Percentiles rank a stretch among this genome's conserved stretches.
These are phyloP conservation scores for Brachirus orientalis DNA, from an alignment of 2,113 vertebrate species.

Conservation along the genomic window DNA sequence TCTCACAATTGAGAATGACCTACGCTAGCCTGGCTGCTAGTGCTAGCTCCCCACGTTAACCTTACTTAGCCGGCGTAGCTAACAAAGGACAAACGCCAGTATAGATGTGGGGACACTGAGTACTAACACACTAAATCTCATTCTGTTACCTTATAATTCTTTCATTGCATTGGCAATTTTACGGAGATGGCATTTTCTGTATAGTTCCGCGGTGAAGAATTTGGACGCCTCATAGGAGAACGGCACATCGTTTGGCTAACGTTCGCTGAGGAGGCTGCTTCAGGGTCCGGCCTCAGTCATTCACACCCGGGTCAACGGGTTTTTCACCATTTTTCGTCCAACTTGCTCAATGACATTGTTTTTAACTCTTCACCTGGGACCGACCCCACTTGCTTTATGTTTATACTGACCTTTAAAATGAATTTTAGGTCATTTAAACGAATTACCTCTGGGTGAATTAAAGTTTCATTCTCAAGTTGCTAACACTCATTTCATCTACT, in stretches of 20 bases:
- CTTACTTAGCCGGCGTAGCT: constrained; percentile 76
- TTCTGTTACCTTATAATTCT: too few relatives aligned
- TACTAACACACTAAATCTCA: background rate
- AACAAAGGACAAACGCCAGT: constrained; percentile 77
- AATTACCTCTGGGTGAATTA: too few relatives aligned
- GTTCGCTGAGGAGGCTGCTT: constrained; percentile 1
- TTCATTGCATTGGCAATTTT: too few relatives aligned
- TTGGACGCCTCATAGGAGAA: too few relatives aligned
- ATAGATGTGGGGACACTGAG: constrained; percentile 29
- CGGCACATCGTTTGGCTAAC: background rate
- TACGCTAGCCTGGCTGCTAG: constrained; percentile 68
- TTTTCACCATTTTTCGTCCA: background rate
- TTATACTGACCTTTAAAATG: too few relatives aligned
- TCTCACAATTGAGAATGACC: constrained; percentile 59
- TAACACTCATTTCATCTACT: background rate
- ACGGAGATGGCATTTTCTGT: too few relatives aligned
- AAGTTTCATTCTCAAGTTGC: too few relatives aligned
- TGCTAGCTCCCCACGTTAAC: constrained; percentile 61
- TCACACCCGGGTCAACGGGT: constrained; percentile 30
- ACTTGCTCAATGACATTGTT: background rate
- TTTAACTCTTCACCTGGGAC: background rate
- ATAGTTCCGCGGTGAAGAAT: too few relatives aligned
- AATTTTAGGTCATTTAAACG: too few relatives aligned
- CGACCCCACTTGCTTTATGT: too few relatives aligned
- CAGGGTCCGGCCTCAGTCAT: constrained; percentile 10